These are phyloP conservation scores for Caenorhabditis latens DNA, from an alignment of 1,140 invertebrate genomes.

Conservation along the genomic window DNA sequence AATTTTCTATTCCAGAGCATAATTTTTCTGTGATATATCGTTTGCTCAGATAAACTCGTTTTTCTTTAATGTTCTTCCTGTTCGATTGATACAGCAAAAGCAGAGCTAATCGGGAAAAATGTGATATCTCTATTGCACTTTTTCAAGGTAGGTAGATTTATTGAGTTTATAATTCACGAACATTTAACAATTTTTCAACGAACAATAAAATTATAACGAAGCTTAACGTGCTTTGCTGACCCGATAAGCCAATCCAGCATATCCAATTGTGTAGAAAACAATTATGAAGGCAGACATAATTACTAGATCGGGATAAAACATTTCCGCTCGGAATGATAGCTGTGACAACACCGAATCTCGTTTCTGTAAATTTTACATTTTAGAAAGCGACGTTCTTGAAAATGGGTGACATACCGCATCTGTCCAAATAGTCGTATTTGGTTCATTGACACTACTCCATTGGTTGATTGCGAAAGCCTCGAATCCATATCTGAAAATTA, in stretches of 20 bases:
- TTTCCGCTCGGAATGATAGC: slow-evolving; percentile 68
- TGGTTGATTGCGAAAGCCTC: slow-evolving; percentile 76
- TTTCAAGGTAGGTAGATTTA: background rate
- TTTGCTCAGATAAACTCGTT: too few species aligned
- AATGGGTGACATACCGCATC: background rate
- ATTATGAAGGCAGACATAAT: slow-evolving; percentile 69
- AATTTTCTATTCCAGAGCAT: slow-evolving; percentile 28
- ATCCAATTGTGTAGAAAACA: slow-evolving; percentile 73
- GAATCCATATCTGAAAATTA: slow-evolving; percentile 72
- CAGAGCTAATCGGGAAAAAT: background rate
- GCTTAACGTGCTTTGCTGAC: slow-evolving; percentile 71
- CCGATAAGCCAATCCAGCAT: slow-evolving; percentile 68
- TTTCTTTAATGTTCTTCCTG: background rate
- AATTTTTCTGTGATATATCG: slow-evolving; percentile 27
- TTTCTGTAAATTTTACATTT: slow-evolving; percentile 9
- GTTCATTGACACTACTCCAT: slow-evolving; percentile 69
- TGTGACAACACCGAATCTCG: slow-evolving; percentile 63
- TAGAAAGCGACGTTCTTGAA: background rate
- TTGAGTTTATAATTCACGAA: background rate
- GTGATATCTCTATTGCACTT: background rate
- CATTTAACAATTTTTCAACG: background rate
- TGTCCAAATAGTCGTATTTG: slow-evolving; percentile 44
- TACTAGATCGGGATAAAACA: slow-evolving; percentile 69
- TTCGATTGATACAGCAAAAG: background rate
- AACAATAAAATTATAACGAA: background rate